A percentile compares a stretch with the other conserved stretches of the same genome.
phyloP scores from a whole-genome alignment of 2,888 invertebrate genomes.

The Lasioglossum malachurum region DNA sequence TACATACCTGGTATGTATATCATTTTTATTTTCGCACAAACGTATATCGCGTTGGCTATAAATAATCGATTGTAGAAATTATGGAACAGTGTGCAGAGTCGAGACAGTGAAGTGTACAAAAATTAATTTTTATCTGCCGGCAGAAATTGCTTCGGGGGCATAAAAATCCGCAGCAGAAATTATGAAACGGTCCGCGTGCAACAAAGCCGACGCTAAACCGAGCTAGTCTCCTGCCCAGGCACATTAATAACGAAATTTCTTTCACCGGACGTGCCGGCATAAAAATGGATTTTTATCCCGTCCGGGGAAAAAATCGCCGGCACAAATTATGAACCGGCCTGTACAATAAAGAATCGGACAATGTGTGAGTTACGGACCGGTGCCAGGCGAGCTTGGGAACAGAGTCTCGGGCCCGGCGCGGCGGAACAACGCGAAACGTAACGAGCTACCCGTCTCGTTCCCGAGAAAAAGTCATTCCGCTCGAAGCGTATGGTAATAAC shows the following conservation, averaged over 20 bases:
- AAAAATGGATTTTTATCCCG: not conserved
- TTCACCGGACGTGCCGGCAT: not conserved
- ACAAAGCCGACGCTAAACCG: not conserved
- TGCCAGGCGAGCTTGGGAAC: slow-evolving; percentile 19
- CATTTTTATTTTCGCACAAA: too few species aligned
- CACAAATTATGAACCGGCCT: slow-evolving; percentile 1
- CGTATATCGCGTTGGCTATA: too few species aligned
- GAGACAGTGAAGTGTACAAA: not conserved
- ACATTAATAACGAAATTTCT: slow-evolving; percentile 2
- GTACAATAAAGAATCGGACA: slow-evolving; percentile 16
- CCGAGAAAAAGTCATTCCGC: slow-evolving; percentile 42
- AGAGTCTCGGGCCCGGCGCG: not conserved
- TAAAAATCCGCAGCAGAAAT: not conserved
- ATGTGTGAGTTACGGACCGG: slow-evolving; percentile 43
- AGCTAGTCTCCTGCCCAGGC: not conserved
- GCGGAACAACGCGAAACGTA: slow-evolving; percentile 57
- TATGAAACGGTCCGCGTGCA: not conserved
- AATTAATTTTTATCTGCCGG: not conserved
- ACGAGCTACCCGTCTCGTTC: slow-evolving; percentile 39
- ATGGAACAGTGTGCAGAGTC: too few species aligned
- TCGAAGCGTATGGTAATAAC: slow-evolving; percentile 65
- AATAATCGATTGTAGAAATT: too few species aligned
- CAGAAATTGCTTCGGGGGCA: not conserved
- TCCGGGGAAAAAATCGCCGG: not conserved
- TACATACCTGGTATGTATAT: too few species aligned